Evolutionary conservation across 2,888 invertebrate genomes (phyloP).

Genomic region (Melolontha melolontha): DNA sequence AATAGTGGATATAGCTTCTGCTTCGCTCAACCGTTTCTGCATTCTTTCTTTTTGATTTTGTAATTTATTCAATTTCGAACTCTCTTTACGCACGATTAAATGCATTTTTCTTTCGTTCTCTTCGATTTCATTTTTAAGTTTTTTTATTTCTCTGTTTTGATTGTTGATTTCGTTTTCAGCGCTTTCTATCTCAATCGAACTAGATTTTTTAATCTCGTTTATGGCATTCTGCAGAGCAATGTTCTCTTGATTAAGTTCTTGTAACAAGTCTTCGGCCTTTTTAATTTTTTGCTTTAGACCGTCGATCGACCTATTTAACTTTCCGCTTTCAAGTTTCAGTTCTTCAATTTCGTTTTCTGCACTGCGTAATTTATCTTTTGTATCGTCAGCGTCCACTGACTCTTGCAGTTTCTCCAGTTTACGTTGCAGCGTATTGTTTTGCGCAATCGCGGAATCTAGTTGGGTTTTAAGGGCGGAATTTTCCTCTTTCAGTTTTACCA

Average conservation of each 20-base stretch:
- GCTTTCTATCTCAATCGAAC: conserved; percentile 37
- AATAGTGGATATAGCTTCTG: conserved; percentile 26
- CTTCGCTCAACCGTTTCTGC: conserved; percentile 36
- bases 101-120: conserved; percentile 34
- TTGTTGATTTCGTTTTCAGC: conserved; percentile 36
- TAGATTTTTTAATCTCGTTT: conserved; percentile 30
- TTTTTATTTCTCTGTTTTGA: conserved; percentile 35
- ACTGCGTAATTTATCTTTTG: conserved; percentile 2
- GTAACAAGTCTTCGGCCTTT: conserved; percentile 22
- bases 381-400: not conserved
- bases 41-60: conserved; percentile 31
- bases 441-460: not conserved
- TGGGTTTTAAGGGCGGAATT: not conserved
- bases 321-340: conserved; percentile 24
- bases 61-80: conserved; percentile 29
- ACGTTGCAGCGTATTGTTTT: not conserved
- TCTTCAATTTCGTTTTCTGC: conserved; percentile 22
- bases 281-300: conserved; percentile 10
- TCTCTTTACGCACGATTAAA: conserved; percentile 27
- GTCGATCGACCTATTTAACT: conserved; percentile 30
- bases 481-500: conserved; percentile 5
- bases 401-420: conserved; percentile 1
- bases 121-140: conserved; percentile 23
- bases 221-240: not conserved
- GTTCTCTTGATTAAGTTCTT: conserved; percentile 32